Evolutionary conservation across 2,888 invertebrate species (phyloP).

Genomic region (Tigriopus californicus): DNA sequence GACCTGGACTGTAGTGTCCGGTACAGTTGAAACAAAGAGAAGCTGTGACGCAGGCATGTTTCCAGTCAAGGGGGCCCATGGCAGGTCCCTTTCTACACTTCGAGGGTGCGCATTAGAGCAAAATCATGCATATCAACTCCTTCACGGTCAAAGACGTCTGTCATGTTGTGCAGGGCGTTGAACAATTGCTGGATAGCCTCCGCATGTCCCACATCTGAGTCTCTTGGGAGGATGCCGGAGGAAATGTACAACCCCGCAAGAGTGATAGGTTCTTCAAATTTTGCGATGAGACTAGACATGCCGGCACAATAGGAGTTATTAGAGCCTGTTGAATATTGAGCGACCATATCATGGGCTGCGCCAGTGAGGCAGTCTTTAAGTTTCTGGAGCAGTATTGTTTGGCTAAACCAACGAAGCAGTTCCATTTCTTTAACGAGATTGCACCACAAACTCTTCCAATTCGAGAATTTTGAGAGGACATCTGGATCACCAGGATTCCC

Average conservation of each 20-base stretch:
- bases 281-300: background rate
- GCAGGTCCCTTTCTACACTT: too few species aligned
- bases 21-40: too few species aligned
- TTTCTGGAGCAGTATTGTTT: background rate
- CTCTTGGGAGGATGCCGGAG: background rate
- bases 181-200: background rate
- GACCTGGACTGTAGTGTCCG: too few species aligned
- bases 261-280: background rate
- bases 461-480: background rate
- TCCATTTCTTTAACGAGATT: background rate
- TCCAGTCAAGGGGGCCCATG: too few species aligned
- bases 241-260: background rate
- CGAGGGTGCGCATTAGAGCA: background rate
- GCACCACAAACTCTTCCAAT: background rate
- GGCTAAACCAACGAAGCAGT: too few species aligned
- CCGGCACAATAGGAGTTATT: background rate
- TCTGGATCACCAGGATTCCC: background rate
- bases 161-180: background rate
- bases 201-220: background rate
- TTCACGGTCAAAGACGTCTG: background rate
- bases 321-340: background rate
- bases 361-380: background rate
- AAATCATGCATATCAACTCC: background rate
- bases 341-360: background rate
- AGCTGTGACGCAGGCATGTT: too few species aligned